phyloP scores from a whole-genome alignment of 2,113 vertebrate genomes.

The Porphyrio hochstetteri region DNA sequence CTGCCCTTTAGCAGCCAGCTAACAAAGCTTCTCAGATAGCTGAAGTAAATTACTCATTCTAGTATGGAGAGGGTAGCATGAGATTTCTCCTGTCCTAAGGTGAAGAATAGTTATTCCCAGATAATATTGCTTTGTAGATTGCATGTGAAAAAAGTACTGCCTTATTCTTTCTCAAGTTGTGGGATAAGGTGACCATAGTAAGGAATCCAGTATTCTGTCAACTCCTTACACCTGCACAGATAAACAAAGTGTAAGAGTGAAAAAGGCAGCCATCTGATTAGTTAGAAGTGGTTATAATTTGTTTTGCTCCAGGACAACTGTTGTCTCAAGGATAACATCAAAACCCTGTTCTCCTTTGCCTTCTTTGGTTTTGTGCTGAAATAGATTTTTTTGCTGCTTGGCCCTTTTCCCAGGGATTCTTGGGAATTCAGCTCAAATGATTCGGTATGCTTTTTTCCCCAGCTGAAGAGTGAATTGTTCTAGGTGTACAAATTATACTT shows the following conservation, averaged over 20 bases:
- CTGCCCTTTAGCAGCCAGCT: not conserved
- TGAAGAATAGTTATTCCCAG: not conserved
- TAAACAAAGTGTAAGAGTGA: not conserved
- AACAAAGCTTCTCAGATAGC: not conserved
- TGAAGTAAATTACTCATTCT: not conserved
- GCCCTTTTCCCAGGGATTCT: not conserved
- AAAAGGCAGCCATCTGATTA: not conserved
- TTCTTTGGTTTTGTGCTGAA: constrained; percentile 10
- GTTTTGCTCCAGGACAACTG: not conserved
- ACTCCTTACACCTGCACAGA: not conserved
- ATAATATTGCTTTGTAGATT: not conserved
- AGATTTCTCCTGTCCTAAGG: not conserved
- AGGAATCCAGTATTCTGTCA: not conserved
- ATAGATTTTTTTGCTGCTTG: not conserved
- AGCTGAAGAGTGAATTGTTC: not conserved
- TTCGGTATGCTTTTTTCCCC: not conserved
- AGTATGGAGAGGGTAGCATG: not conserved
- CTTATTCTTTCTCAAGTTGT: not conserved
- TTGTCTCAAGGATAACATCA: constrained; percentile 4
- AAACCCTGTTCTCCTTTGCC: constrained; percentile 1
- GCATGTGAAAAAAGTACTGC: not conserved
- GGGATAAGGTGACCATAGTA: not conserved
- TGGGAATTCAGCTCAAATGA: constrained; percentile 1
- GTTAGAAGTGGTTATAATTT: not conserved
- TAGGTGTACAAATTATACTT: constrained; percentile 42